Evolutionary conservation across 2,888 invertebrate genomes (phyloP).

Genomic region (Torymus aiolomorphi): DNA sequence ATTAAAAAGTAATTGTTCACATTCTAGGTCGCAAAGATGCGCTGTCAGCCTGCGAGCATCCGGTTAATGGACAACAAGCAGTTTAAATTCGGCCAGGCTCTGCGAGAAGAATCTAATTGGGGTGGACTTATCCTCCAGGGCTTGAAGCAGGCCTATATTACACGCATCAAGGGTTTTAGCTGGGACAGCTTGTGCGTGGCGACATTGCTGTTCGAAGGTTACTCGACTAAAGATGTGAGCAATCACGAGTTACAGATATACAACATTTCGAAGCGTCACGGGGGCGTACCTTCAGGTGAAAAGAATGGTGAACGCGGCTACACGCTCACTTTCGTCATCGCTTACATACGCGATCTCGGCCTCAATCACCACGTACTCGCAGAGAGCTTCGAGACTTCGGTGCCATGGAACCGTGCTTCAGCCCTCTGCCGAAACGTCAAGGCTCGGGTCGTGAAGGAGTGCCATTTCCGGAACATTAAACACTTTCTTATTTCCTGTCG

Average conservation of each 20-base stretch:
- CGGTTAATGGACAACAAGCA: conserved; percentile 98
- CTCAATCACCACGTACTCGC: conserved; percentile 91
- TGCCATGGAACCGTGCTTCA: conserved; percentile 94
- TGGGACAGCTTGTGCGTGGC: conserved; percentile 90
- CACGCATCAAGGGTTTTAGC: conserved; percentile 91
- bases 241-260: conserved; percentile 87
- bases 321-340: conserved; percentile 97
- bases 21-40: conserved; percentile 79
- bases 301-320: conserved; percentile 97
- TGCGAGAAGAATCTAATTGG: conserved; percentile 82
- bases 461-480: conserved; percentile 78
- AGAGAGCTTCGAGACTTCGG: conserved; percentile 99
- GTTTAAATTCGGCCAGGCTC: conserved; percentile 92
- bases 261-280: conserved; percentile 84
- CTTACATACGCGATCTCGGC: conserved; percentile 96
- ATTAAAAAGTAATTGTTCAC: no score
- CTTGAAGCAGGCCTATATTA: conserved; percentile 91
- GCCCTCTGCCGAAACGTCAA: conserved; percentile 94
- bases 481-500: conserved; percentile 86
- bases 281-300: conserved; percentile 93
- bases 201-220: conserved; percentile 95
- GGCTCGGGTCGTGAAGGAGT: conserved; percentile 83
- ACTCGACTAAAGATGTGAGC: conserved; percentile 82
- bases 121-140: conserved; percentile 85
- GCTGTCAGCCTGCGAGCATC: conserved; percentile 96